Conservation (phyloP, 2,888 invertebrate species). For the Hermodice carunculata region DNA sequence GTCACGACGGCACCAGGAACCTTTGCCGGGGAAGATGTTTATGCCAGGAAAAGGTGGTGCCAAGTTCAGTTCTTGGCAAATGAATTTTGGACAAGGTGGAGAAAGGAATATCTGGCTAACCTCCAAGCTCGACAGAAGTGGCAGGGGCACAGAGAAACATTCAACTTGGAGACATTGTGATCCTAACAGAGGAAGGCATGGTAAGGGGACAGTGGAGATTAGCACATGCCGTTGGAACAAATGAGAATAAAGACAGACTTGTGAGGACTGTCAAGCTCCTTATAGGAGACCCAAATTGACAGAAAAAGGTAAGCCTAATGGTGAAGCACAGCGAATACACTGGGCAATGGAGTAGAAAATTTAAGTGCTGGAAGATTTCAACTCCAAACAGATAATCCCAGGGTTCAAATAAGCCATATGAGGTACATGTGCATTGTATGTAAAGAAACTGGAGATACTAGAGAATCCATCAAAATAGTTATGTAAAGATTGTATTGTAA, state of each 20-base stretch:
- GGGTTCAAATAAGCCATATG: no score
- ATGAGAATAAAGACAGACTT: conserved; percentile 10
- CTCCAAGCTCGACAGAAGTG: conserved; percentile 23
- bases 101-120: conserved; percentile 14
- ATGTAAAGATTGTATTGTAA: no score
- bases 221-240: conserved; percentile 15
- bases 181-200: conserved; percentile 5
- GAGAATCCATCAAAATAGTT: no score
- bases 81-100: conserved; percentile 26
- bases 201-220: conserved; percentile 7
- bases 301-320: not conserved
- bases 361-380: no score
- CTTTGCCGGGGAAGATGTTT: conserved; percentile 12
- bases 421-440: no score
- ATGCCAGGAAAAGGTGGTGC: conserved; percentile 11
- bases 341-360: no score
- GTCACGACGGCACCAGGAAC: conserved; percentile 9
- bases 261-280: conserved; percentile 24
- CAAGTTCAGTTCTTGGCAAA: conserved; percentile 22
- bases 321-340: no score
- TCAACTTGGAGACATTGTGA: conserved; percentile 17
- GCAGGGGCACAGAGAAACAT: conserved; percentile 2
- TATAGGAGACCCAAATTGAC: not conserved
- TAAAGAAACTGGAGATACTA: no score
- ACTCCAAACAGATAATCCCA: no score